Percentiles rank a stretch among this genome's conserved stretches.
Conservation (phyloP, 2,888 invertebrate genomes). For the Hipparchia semele region DNA sequence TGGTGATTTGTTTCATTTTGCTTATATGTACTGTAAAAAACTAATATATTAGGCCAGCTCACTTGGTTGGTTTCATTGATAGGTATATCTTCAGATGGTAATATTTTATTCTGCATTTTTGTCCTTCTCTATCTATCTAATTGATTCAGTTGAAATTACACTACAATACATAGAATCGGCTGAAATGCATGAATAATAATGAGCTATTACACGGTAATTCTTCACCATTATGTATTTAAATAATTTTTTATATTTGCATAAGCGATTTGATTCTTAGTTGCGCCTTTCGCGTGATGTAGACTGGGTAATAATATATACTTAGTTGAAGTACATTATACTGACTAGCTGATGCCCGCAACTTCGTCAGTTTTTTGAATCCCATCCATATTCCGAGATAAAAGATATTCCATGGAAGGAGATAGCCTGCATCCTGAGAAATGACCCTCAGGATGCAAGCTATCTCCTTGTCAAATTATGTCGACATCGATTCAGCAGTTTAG, state of each 20-base stretch:
- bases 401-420: no score
- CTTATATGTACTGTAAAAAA: no score
- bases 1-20: no score
- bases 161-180: not conserved
- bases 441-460: not conserved
- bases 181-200: conserved; percentile 35
- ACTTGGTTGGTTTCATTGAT: no score
- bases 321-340: not conserved
- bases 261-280: conserved; percentile 40
- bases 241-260: conserved; percentile 49
- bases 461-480: not conserved
- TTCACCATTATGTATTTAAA: conserved; percentile 38
- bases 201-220: conserved; percentile 43
- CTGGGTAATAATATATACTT: not conserved
- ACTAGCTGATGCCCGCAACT: no score
- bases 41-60: no score
- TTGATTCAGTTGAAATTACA: not conserved
- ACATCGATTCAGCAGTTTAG: not conserved
- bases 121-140: no score
- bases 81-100: no score
- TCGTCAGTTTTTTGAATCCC: not conserved
- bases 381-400: not conserved
- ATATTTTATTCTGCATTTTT: no score
- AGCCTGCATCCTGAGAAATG: no score
- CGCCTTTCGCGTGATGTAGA: conserved; percentile 16